Evolutionary conservation across 1,140 invertebrate genomes (phyloP).

Genomic region (Trypoxylus dichotomus): DNA sequence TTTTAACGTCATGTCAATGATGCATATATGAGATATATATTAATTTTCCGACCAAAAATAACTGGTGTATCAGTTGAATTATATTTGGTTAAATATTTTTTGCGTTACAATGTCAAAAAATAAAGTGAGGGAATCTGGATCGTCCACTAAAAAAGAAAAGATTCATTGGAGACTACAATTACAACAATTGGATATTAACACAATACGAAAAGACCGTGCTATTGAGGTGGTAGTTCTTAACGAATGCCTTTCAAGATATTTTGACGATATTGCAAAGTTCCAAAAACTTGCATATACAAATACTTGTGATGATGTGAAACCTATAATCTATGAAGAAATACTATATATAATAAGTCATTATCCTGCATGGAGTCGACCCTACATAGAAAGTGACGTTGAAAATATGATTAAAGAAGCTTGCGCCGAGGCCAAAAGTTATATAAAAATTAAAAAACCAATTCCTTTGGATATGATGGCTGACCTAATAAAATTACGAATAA

Average conservation of each 20-base stretch:
- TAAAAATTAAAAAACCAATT: neutral
- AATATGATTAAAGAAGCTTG: neutral
- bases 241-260: constrained; percentile 3
- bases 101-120: neutral
- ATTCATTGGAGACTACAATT: neutral
- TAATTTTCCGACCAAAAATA: neutral
- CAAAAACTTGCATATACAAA: neutral
- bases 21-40: no score
- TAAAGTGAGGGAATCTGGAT: neutral
- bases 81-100: neutral
- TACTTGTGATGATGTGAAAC: neutral
- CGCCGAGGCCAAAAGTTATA: neutral
- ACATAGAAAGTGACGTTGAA: neutral
- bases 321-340: constrained; percentile 25
- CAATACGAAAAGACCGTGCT: neutral
- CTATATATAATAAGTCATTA: constrained; percentile 28
- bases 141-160: neutral
- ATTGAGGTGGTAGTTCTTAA: neutral
- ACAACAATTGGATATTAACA: neutral
- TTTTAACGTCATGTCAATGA: neutral
- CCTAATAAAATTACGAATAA: constrained; percentile 14
- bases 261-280: constrained; percentile 21
- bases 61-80: neutral
- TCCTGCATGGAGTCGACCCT: constrained; percentile 23
- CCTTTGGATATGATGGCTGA: constrained; percentile 21